These are phyloP conservation scores for Tipula confusa DNA, from an alignment of 2,888 invertebrate species.

Conservation along the genomic window DNA sequence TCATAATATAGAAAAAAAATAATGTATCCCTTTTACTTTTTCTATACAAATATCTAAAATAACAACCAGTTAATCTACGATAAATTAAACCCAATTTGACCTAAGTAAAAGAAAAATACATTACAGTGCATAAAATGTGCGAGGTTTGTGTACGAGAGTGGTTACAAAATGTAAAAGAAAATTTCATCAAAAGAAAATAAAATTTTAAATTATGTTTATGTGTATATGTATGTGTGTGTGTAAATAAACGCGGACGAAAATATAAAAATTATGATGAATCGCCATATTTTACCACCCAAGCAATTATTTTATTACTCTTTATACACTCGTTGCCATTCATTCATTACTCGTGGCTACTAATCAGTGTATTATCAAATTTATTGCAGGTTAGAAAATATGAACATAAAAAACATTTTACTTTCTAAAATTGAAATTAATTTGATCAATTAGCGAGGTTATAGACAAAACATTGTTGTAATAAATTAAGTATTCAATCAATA, in stretches of 20 bases:
- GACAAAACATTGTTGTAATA: background rate
- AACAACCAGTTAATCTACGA: constrained; percentile 9
- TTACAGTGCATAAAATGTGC: background rate
- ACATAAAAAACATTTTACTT: too few relatives aligned
- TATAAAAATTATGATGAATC: constrained; percentile 25
- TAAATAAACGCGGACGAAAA: background rate
- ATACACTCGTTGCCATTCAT: background rate
- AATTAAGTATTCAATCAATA: too few relatives aligned
- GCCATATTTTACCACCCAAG: background rate
- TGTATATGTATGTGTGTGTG: background rate
- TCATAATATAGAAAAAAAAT: background rate
- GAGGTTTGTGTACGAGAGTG: background rate
- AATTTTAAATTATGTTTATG: background rate
- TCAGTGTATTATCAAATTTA: background rate
- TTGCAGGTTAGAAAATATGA: background rate
- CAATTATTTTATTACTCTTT: background rate
- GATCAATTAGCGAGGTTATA: constrained; percentile 16
- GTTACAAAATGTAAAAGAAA: background rate
- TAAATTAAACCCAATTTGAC: constrained; percentile 16
- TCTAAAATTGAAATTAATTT: constrained; percentile 20
- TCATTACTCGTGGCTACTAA: constrained; percentile 3
- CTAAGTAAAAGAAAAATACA: background rate
- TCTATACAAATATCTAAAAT: background rate
- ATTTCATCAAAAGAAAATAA: background rate
- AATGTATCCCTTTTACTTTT: background rate